Evolutionary conservation across 2,797 vertebrate species (phyloP), one percentile per base, ranked within the genome.

Genomic region (Acanthurus lineatus): DNA sequence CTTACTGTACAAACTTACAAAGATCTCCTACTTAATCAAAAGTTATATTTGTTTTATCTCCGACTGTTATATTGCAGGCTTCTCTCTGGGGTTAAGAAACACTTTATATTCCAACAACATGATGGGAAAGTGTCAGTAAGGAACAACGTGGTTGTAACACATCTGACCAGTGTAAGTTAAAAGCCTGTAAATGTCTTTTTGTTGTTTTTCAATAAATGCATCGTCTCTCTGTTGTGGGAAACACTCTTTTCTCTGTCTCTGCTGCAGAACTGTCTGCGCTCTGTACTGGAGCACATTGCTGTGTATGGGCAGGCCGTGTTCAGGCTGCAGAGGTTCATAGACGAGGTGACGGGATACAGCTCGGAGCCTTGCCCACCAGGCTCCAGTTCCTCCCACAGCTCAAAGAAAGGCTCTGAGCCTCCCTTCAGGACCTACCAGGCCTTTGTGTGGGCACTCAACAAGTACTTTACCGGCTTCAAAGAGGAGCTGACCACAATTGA

Each of bases 351-450:
- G 49, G 97, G 98, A 1, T 95, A 98, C 92, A 94, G 88, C 78
- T 91, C 95, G 0, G 97, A 98, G 84, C 94, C 78, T 0, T 65
- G 89, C 38, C 93, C 93, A 0, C 96, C 96, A 0, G 95, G 96
- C 78, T 88, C 91, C 2, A 57, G 73, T 48, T 90, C 73, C 67
- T 93, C 90, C 83, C 89, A 91, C 15, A 62, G 88, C 35, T 94
- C 95, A 88, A 97, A 96, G 90, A 97, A 96, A 76, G 91, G 94
- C 52, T 92, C 95, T 0, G 97, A 99, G 79, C 96, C 98, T 38
- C 97, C 97, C 0, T 99, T 99, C 85, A 95, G 98, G 89, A 99
- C 98, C 3, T 99, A 99, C 87, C 98, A 99, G 92, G 98, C 98
- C 63, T 99, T 99, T 75, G 97, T 99, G 89, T 98, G 97, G 97